Evolutionary conservation across 2,113 vertebrate species (phyloP).

Genomic region (Crotalus helleri): DNA sequence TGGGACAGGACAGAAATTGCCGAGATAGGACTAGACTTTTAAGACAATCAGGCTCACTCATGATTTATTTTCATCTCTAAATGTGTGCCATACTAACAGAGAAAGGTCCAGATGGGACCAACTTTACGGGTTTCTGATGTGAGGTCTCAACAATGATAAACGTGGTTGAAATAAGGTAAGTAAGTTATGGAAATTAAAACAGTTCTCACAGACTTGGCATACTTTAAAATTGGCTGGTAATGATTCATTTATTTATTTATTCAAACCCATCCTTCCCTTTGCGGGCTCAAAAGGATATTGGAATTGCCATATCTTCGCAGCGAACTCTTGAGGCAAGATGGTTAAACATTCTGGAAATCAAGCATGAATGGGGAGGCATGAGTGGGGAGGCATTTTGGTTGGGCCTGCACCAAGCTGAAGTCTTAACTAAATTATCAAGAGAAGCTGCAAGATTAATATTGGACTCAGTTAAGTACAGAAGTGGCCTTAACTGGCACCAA

Average conservation of each 20-base stretch:
- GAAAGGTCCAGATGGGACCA: too few species aligned
- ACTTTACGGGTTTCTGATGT: not conserved
- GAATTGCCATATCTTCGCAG: not conserved
- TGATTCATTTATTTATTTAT: not conserved
- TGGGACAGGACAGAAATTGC: not conserved
- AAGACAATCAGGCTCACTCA: not conserved
- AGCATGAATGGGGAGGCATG: not conserved
- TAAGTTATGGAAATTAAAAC: not conserved
- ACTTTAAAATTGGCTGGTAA: not conserved
- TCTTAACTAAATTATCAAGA: not conserved
- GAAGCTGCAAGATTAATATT: not conserved
- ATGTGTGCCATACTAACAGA: not conserved
- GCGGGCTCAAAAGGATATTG: not conserved
- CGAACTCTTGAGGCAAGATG: not conserved
- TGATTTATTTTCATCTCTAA: not conserved
- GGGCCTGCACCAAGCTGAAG: not conserved
- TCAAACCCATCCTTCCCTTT: not conserved
- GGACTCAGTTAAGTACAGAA: not conserved
- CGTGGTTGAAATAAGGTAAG: not conserved
- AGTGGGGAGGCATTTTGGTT: not conserved
- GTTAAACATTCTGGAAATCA: not conserved
- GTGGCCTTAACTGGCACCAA: not conserved
- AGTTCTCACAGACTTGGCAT: not conserved
- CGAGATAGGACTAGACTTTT: not conserved
- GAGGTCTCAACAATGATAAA: not conserved